phyloP scores from a whole-genome alignment of 2,113 vertebrate species.

The Engystomops pustulosus region DNA sequence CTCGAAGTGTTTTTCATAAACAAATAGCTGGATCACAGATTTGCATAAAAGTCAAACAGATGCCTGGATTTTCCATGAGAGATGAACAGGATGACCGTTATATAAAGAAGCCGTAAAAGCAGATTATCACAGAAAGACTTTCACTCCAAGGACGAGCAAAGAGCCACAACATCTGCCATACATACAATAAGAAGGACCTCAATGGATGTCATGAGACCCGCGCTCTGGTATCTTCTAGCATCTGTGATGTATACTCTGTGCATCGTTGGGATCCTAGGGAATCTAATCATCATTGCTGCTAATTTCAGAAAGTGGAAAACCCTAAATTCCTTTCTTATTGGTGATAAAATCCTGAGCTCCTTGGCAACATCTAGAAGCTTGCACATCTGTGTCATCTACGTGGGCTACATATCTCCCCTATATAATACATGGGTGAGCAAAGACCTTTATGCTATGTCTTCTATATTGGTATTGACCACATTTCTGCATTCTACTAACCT shows the following conservation, averaged over 20 bases:
- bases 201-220: background rate
- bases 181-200: too few relatives aligned
- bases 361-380: background rate
- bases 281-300: background rate
- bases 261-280: background rate
- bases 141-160: background rate
- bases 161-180: background rate
- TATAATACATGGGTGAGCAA: background rate
- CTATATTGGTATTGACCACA: slow-evolving; percentile 31
- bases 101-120: background rate
- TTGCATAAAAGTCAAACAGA: background rate
- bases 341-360: background rate
- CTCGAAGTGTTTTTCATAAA: too few relatives aligned
- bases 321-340: background rate
- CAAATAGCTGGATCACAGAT: too few relatives aligned
- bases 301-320: background rate
- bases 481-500: slow-evolving; percentile 53
- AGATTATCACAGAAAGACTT: background rate
- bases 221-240: background rate
- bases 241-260: background rate
- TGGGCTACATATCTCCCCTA: background rate
- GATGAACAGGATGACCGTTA: background rate
- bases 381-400: accelerated
- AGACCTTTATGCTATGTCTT: background rate
- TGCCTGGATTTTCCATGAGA: background rate